Evolutionary conservation across 2,888 invertebrate species (phyloP), one percentile per base, ranked within the genome.

Genomic region (Drosophila testacea): DNA sequence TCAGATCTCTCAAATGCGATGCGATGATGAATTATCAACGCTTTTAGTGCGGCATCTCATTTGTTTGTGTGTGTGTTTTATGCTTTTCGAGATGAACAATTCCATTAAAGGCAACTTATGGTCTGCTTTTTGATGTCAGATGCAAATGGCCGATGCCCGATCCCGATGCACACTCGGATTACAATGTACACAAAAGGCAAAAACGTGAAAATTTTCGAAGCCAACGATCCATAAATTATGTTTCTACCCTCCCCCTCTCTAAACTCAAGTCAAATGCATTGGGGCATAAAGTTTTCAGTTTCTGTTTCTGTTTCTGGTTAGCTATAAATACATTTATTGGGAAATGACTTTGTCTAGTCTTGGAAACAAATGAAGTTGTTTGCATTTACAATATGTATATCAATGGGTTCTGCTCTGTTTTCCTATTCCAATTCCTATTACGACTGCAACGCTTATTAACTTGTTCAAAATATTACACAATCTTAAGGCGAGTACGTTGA

Each of bases 171-270:
- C 59, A 42, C 54, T 71, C 71, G n/a, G 73, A 77, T 82, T 83
- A 11, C 50, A 22, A 80, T 62, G 57, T 13, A 55, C 27, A 36
- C 32, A 46, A 44, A 63, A 68, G 52, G 46, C 59, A 52, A 69
- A 65, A 60, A 68, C 61, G 63, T 77, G 57, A 61, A 77, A 64
- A 56, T 55, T 70, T 68, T 55, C 47, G 22, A 52, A 73, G 73
- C 52, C 78, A 73, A 38, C 69, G 69, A 69, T 79, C 77, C 71
- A 84, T 87, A 73, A 81, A 81, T 84, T 77, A 87, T 83, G 71
- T 59, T 66, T 79, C 57, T 74, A 46, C 30, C 72, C 47, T 44
- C 16, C 16, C 32, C 1, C 16, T 34, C 46, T n/a, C 30, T n/a
- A 6, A 28, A 5, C 50, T 30, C 13, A 32, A 46, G 32, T 62